Base-by-base conservation (phyloP, 2,888 invertebrate species). In the Thymelicus lineola region DNA sequence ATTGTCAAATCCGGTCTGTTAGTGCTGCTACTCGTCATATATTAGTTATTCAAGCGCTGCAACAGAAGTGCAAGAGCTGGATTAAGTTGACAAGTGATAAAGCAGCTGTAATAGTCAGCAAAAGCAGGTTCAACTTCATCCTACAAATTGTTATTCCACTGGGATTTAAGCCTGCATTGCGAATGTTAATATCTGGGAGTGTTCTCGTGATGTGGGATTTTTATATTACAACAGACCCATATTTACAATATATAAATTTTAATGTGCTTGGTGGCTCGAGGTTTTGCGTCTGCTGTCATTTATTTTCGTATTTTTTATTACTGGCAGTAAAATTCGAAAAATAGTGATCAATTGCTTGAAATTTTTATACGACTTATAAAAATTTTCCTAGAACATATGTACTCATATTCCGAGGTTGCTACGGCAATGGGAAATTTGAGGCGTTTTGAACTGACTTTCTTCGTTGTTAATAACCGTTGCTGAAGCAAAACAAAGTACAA, bases 81-180 rank as follows among this genome's bases (percentile, higher is more conserved):
- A 61, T 61, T 61, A 61, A 28, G 28, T 17, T 61, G 61, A 61
- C 61, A 46, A 45, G 61, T 46, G 55, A 55, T 61, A 61, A 61
- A 45, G 45, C 61, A 46, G 45, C 28, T 61, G 45, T 61, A 61
- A 61, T 45, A 61, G 61, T 46, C 61, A 46, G 14, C 55, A 55
- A 35, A 14, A 35, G 55, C 35, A 45, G 61, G 45, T 46, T 61
- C n/a, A 61, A 20, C 45, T 61, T 15, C n/a, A 61, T 46, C 20
- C 46, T 45, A 46, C 46, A 45, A 46, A 46, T 61, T 46, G 45
- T 61, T 28, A 42, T n/a, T 61, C 46, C 61, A 61, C 55, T 35
- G 55, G 12, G 55, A 55, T 55, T 55, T 55, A 55, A 55, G 55
- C 28, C 7, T 28, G 55, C 55, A 55, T 35, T 28, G 28, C 14